Evolutionary conservation across 1,140 invertebrate genomes (phyloP).

Genomic region (Drosophila elegans): DNA sequence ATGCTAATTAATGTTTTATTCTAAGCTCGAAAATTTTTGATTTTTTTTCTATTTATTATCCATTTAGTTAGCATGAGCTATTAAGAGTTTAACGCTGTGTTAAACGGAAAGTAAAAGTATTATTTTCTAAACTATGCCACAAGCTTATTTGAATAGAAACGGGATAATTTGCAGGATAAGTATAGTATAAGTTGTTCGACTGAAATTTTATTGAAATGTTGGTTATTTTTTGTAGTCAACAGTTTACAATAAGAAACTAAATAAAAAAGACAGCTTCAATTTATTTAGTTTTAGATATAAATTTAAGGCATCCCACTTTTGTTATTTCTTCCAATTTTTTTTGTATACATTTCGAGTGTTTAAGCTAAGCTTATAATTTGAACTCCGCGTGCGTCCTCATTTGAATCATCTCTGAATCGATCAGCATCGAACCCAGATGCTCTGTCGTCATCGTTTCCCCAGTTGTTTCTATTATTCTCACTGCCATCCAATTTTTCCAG

Average conservation of each 20-base stretch:
- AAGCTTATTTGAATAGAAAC: conserved; percentile 5
- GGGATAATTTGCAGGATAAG: conserved; percentile 5
- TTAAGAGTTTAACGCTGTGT: conserved; percentile 1
- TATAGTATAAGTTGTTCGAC: no score
- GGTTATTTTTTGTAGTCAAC: no score
- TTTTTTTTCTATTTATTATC: conserved; percentile 25
- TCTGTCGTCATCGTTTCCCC: not conserved
- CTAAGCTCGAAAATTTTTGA: not conserved
- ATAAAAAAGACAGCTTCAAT: not conserved
- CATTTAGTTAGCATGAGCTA: conserved; percentile 32
- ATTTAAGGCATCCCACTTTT: no score
- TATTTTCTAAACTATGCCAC: conserved; percentile 11
- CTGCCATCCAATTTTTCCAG: conserved; percentile 19
- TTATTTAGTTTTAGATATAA: not conserved
- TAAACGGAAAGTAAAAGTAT: conserved; percentile 25
- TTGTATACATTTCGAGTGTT: no score
- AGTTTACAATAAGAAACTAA: no score
- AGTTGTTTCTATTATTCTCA: conserved; percentile 14
- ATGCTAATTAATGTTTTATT: conserved; percentile 38
- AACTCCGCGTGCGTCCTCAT: not conserved
- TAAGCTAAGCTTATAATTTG: conserved; percentile 12
- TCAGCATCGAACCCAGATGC: conserved; percentile 13
- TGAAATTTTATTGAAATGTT: no score
- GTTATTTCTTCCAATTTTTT: no score
- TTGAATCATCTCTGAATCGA: not conserved